Conservation (phyloP, 1,140 invertebrate species). For the Pteromalus puparum region DNA sequence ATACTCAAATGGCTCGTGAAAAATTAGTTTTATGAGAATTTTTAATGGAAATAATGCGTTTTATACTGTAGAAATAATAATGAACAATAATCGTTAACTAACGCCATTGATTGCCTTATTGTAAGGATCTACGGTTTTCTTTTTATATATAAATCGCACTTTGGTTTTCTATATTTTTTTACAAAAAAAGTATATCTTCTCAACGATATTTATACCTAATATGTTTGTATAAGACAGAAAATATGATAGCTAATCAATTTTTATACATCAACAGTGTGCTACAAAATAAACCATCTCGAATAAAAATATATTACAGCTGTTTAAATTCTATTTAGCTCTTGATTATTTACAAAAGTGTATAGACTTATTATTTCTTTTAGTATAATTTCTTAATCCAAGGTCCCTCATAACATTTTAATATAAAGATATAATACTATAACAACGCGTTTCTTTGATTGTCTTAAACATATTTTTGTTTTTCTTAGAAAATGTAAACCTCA, state of each 20-base stretch:
- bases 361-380: no score
- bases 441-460: not conserved
- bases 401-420: not conserved
- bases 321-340: not conserved
- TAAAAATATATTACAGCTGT: not conserved
- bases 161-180: not conserved
- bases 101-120: constrained; percentile 9
- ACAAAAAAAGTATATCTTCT: not conserved
- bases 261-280: not conserved
- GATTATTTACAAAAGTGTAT: not conserved
- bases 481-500: not conserved
- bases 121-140: not conserved
- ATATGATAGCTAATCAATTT: not conserved
- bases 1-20: constrained; percentile 39
- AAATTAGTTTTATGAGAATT: constrained; percentile 23
- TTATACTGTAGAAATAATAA: not conserved
- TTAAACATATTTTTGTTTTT: not conserved
- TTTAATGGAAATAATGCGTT: not conserved
- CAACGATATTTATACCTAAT: not conserved
- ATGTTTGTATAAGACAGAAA: not conserved
- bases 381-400: no score
- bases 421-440: not conserved
- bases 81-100: not conserved
- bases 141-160: not conserved
- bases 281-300: not conserved